Evolutionary conservation across 2,113 vertebrate genomes (phyloP).

Genomic region (Upupa epops): DNA sequence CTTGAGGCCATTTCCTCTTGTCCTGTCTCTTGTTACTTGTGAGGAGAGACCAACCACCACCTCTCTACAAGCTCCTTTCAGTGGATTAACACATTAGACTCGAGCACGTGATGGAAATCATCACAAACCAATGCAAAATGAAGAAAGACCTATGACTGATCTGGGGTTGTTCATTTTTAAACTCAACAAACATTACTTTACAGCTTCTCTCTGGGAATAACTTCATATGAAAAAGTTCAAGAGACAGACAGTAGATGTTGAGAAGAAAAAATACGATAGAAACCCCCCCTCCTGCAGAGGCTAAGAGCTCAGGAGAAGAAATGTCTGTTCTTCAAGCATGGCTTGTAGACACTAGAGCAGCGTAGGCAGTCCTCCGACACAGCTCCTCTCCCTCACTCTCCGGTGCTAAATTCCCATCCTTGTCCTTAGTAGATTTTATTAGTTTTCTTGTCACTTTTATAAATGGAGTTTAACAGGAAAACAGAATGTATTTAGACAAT

Average conservation of each 20-base stretch:
- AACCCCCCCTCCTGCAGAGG: not conserved
- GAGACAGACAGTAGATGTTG: not conserved
- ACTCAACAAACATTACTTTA: rapidly evolving
- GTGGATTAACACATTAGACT: no score
- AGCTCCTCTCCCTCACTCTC: not conserved
- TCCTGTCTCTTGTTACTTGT: no score
- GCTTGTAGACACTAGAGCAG: not conserved
- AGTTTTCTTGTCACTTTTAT: slow-evolving; percentile 45
- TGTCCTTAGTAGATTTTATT: slow-evolving; percentile 53
- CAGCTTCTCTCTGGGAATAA: not conserved
- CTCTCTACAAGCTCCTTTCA: no score
- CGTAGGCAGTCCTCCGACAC: not conserved
- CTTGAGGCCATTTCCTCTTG: no score
- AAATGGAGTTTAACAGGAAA: slow-evolving; percentile 38
- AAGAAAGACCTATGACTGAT: not conserved
- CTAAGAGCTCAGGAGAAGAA: slow-evolving; percentile 10
- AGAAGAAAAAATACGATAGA: not conserved
- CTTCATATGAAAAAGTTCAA: not conserved
- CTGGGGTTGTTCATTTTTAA: not conserved
- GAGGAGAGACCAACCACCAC: no score
- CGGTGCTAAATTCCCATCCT: slow-evolving; percentile 14
- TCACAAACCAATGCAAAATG: not conserved
- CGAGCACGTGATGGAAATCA: not conserved
- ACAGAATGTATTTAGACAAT: slow-evolving; percentile 44
- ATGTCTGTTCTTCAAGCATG: not conserved